Evolutionary conservation across 2,888 invertebrate genomes (phyloP).

Genomic region (Heliconius hortense): DNA sequence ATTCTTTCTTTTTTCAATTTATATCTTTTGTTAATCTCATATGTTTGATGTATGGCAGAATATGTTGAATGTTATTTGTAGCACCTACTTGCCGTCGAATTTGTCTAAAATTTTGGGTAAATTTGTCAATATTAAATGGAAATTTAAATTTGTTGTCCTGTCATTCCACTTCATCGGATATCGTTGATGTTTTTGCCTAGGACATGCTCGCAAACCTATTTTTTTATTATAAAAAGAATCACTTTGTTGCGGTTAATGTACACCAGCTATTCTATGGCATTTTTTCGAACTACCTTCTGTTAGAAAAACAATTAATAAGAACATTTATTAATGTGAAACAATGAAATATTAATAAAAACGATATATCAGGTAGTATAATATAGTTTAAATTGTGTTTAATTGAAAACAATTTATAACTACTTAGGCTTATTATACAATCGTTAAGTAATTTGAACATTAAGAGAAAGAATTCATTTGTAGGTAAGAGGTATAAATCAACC

Average conservation of each 20-base stretch:
- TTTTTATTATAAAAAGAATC: neutral
- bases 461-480: neutral
- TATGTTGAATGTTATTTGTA: too few species aligned
- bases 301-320: neutral
- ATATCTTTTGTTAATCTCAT: too few species aligned
- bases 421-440: neutral
- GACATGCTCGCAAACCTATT: too few species aligned
- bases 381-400: slow-evolving; percentile 3
- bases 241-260: neutral
- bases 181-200: too few species aligned
- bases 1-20: neutral
- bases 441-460: neutral
- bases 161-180: too few species aligned
- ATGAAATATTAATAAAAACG: neutral
- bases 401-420: neutral
- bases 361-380: neutral
- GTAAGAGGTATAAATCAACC: neutral
- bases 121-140: too few species aligned
- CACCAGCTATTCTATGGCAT: neutral
- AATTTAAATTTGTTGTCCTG: too few species aligned
- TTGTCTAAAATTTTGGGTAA: too few species aligned
- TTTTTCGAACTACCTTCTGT: neutral
- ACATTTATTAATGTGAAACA: neutral
- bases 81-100: too few species aligned
- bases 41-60: too few species aligned